phyloP scores from a whole-genome alignment of 1,140 invertebrate species.

The Scaptomyza graminum region DNA sequence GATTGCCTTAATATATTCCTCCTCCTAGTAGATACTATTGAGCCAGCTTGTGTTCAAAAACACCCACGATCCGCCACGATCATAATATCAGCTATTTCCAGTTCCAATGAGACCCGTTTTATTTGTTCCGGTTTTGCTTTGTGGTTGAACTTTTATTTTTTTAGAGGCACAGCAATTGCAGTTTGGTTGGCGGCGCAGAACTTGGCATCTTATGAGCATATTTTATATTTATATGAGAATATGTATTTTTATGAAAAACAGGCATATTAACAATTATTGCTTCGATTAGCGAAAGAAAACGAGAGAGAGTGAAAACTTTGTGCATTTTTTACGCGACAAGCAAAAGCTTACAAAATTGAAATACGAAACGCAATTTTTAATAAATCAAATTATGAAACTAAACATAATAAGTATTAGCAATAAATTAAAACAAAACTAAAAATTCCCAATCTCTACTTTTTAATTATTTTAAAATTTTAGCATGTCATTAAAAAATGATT shows the following conservation, averaged over 20 bases:
- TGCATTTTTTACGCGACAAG: constrained; percentile 76
- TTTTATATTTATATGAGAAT: constrained; percentile 62
- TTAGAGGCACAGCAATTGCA: constrained; percentile 39
- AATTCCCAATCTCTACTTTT: constrained; percentile 4
- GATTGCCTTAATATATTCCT: constrained; percentile 23
- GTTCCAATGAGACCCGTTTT: constrained; percentile 31
- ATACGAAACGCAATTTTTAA: constrained; percentile 78
- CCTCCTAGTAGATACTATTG: constrained; percentile 52
- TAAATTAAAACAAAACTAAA: constrained; percentile 59
- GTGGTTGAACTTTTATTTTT: not conserved
- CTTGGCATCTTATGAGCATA: constrained; percentile 78
- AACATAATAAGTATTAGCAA: constrained; percentile 75
- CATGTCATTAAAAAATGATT: constrained; percentile 1
- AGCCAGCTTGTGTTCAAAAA: constrained; percentile 71
- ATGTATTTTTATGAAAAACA: constrained; percentile 81
- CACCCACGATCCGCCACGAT: not conserved
- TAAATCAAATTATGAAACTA: constrained; percentile 78
- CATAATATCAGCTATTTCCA: constrained; percentile 13
- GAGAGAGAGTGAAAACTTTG: constrained; percentile 55
- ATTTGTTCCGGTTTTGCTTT: constrained; percentile 45
- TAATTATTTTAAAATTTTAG: constrained; percentile 2
- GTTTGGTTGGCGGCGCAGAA: constrained; percentile 65
- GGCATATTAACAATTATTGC: constrained; percentile 75
- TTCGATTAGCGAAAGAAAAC: constrained; percentile 76
- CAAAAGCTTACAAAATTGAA: constrained; percentile 78